phyloP scores from a whole-genome alignment of 2,888 invertebrate genomes.

The Ormyrus rosae region DNA sequence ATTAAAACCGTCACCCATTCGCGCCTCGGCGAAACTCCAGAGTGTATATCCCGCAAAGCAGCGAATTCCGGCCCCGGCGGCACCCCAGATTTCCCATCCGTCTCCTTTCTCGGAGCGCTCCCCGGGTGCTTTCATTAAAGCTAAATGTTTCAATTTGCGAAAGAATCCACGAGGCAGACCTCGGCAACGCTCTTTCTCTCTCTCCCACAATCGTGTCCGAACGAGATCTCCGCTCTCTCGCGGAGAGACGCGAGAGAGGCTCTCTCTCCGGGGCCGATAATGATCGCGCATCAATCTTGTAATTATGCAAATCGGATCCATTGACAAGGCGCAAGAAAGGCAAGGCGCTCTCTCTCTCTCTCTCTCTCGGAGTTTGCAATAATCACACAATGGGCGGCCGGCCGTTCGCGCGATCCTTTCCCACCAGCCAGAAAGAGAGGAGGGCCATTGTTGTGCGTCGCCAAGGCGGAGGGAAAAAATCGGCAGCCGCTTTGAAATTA shows the following conservation, averaged over 20 bases:
- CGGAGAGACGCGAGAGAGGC: background rate
- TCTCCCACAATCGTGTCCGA: too few relatives aligned
- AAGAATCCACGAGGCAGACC: background rate
- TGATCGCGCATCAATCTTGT: slow-evolving; percentile 32
- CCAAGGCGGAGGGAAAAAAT: background rate
- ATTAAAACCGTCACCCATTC: too few relatives aligned
- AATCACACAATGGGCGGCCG: background rate
- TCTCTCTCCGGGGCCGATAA: background rate
- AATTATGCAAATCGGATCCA: slow-evolving; percentile 45
- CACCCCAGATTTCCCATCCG: too few relatives aligned
- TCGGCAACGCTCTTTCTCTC: background rate
- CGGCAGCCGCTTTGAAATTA: slow-evolving; percentile 39
- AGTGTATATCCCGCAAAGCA: too few relatives aligned
- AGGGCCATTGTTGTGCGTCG: background rate
- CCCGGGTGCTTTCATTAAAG: slow-evolving; percentile 3
- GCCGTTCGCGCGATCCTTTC: too few relatives aligned
- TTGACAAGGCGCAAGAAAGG: slow-evolving; percentile 4
- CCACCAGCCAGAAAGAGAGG: slow-evolving; percentile 3
- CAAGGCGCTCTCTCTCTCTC: background rate
- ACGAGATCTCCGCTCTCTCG: background rate
- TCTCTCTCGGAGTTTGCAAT: background rate
- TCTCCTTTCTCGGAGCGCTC: too few relatives aligned
- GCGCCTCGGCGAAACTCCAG: too few relatives aligned
- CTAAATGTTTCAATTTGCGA: slow-evolving; percentile 19
- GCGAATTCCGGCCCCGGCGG: too few relatives aligned